Percentiles rank a stretch among this genome's conserved stretches.
Conservation (phyloP, 2,888 invertebrate species). For the Drosophila paranaensis region DNA sequence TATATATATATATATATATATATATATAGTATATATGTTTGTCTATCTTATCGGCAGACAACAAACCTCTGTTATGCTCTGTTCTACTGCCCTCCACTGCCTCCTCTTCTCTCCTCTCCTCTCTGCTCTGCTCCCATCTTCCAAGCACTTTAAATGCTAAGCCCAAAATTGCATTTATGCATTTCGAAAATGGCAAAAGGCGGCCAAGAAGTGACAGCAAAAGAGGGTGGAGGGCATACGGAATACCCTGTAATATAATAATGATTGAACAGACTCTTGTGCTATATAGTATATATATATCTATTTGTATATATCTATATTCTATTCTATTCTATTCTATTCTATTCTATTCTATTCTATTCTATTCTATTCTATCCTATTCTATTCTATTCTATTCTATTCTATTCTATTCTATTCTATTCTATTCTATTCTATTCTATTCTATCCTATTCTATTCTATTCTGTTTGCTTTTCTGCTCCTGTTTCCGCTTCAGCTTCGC, state of each 20-base stretch:
- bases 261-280: too few relatives aligned
- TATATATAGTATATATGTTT: constrained; percentile 4
- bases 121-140: neutral
- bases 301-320: neutral
- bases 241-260: constrained; percentile 32
- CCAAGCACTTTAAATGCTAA: constrained; percentile 55
- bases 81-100: neutral
- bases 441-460: neutral
- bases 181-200: constrained; percentile 62
- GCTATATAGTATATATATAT: too few relatives aligned
- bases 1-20: too few relatives aligned
- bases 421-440: neutral
- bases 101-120: too few relatives aligned
- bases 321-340: neutral
- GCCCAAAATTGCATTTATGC: constrained; percentile 68
- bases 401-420: neutral
- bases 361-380: neutral
- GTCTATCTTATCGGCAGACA: constrained; percentile 38
- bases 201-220: constrained; percentile 17
- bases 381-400: neutral
- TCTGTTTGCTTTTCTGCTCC: neutral
- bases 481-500: neutral
- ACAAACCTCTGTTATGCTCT: constrained; percentile 5
- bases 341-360: neutral
- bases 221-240: neutral